Base-by-base conservation (phyloP, 2,888 invertebrate genomes). In the Punctoribates punctum region DNA sequence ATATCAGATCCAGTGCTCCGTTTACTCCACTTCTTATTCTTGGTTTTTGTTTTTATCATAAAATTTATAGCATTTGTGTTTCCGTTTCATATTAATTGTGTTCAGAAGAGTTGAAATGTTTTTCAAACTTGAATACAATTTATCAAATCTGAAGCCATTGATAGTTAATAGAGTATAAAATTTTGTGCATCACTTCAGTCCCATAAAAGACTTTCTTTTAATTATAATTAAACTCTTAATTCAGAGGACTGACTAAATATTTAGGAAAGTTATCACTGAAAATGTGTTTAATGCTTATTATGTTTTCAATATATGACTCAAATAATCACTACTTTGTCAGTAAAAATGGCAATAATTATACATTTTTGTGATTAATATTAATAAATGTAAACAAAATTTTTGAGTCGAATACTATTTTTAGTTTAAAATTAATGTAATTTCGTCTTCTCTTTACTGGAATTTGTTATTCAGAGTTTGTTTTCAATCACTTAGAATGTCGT, bases 81-180 rank as follows among this genome's bases (percentile, higher is more conserved):
- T 48, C 48, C 48, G 48, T 48, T 54, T n/a, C 15, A 54, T 54
- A 54, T 54, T 54, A 54, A 54, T 54, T 54, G 20, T 54, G 20
- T 54, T 54, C 20, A 54, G 17, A 17, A 48, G 48, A 48, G 48
- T 48, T 48, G 48, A 48, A 54, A 54, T 54, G 54, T 54, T 54
- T 34, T 34, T 54, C 20, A 54, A n/a, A 54, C 4, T n/a, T 20
- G 15, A 5, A 20, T 48, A 48, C 13, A 48, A 48, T 48, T 15
- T 48, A 48, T 48, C 48, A 48, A 48, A 48, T 11, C 54, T 34
- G 8, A 54, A n/a, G n/a, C 54, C 8, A n/a, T 54, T n/a, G 20
- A 20, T 54, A 54, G 48, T 54, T 54, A 54, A 54, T 54, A 54
- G 54, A 1, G 54, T 20, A 54, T n/a, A 54, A 54, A 54, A 20